Evolutionary conservation across 1,140 invertebrate genomes (phyloP), one percentile per base, ranked within the genome.

Genomic region (Ceratoteleas bidentatus): DNA sequence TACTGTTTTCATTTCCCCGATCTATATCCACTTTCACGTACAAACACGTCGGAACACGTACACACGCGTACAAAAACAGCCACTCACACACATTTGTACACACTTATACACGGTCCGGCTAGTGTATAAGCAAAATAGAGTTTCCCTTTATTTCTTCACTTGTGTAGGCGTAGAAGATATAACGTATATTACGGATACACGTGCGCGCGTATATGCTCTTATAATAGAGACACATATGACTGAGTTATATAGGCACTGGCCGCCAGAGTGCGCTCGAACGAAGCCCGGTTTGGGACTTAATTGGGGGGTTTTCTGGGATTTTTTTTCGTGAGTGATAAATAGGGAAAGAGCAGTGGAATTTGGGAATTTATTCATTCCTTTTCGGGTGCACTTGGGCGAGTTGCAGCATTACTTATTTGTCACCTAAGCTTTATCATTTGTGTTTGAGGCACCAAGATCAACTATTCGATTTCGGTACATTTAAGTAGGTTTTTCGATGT

Each of bases 401-500:
- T 62, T 66, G 40, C 68, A 79, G 76, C 76, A 80, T 60, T 74
- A 79, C 76, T 79, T 79, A 81, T 81, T 72, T 74, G 64, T 74
- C 70, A 72, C 58, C 49, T 80, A 81, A 76, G 79, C 70, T 81
- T 76, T 80, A 76, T 69, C 38, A 74, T 76, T 75, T 81, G 49
- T 82, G 65, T 76, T 76, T 72, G 56, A 66, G 62, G 68, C 79
- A 73, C 66, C n/a, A 70, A n/a, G 57, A 62, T 80, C 50, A 50
- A 16, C 68, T 49, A 62, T 11, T 4, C 33, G 62, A 60, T 57
- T 57, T 64, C 8, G 38, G 60, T 70, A 15, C 24, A 56, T 78
- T 80, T 70, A 73, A 68, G 69, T 80, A 80, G 76, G 76, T 80
- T 61, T 50, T 72, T 38, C 66, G 56, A 73, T 80, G 76, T 73